Evolutionary conservation across 2,888 invertebrate species (phyloP).

Genomic region (Deroplatys truncata): DNA sequence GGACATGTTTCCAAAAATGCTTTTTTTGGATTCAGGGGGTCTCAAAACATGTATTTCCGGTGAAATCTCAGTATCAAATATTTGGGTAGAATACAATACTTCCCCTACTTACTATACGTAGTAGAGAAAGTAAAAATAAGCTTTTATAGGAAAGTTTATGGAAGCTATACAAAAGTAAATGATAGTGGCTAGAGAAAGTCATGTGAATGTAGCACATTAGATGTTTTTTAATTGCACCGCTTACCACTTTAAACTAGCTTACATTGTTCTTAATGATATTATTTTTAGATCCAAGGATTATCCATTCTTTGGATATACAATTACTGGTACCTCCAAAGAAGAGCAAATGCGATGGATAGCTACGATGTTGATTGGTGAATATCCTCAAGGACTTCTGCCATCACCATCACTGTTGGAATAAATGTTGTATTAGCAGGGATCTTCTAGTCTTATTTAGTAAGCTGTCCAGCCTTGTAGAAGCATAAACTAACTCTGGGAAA

Average conservation of each 20-base stretch:
- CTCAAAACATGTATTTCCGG: no score
- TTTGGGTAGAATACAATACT: no score
- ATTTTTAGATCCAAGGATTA: constrained; percentile 62
- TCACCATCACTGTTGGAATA: constrained; percentile 33
- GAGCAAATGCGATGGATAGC: constrained; percentile 76
- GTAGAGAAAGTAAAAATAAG: no score
- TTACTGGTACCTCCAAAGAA: constrained; percentile 71
- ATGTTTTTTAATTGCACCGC: no score
- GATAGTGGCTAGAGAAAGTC: no score
- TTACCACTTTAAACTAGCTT: background rate
- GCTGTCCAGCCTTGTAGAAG: background rate
- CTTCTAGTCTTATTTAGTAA: background rate
- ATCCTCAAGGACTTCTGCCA: constrained; percentile 57
- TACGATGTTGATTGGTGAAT: constrained; percentile 69
- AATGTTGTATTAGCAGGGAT: background rate
- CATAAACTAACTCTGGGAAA: background rate
- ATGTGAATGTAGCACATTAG: no score
- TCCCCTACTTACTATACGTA: no score
- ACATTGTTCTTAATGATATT: background rate
- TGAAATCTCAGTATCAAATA: no score
- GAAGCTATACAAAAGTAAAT: no score
- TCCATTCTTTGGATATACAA: constrained; percentile 76
- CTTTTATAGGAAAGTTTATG: no score
- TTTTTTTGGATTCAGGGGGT: no score
- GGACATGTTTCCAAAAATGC: no score